Evolutionary conservation across 92 coral and sea anemone species (phyloP).

Genomic region (Actinostola sp.): DNA sequence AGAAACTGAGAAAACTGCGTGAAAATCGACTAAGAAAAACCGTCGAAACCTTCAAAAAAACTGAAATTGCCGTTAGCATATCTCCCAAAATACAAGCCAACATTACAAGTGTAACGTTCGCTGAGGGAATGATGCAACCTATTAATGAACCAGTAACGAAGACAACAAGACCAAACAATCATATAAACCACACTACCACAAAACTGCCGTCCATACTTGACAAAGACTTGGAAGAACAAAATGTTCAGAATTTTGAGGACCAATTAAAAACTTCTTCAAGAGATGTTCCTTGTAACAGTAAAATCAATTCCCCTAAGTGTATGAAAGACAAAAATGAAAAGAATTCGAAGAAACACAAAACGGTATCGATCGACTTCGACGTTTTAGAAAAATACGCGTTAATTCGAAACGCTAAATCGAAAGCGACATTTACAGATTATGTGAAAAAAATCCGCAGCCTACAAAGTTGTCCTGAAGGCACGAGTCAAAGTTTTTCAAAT

Average conservation of each 20-base stretch:
- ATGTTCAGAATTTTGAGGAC: too few relatives aligned
- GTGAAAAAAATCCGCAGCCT: conserved; percentile 15
- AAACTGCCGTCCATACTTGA: conserved; percentile 3
- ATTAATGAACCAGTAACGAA: neutral
- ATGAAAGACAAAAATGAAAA: neutral
- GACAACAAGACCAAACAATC: neutral
- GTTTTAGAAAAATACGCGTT: conserved; percentile 36
- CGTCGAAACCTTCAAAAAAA: conserved; percentile 9
- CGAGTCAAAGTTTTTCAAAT: too few relatives aligned
- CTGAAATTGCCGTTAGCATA: conserved; percentile 7
- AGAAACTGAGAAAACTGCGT: conserved; percentile 19
- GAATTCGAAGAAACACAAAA: neutral
- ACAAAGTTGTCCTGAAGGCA: neutral
- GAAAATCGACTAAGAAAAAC: conserved; percentile 25
- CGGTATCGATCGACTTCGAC: conserved; percentile 28
- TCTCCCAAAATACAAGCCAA: conserved; percentile 2
- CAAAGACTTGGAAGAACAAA: neutral
- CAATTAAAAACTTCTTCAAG: too few relatives aligned
- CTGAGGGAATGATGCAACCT: conserved; percentile 46
- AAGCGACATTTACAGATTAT: conserved; percentile 17
- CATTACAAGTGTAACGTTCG: conserved; percentile 17
- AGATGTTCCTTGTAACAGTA: too few relatives aligned
- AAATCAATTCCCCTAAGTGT: too few relatives aligned
- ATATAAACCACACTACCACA: neutral
- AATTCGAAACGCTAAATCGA: conserved; percentile 17